phyloP scores from a whole-genome alignment of 2,113 vertebrate genomes.

The Tympanuchus pallidicinctus region DNA sequence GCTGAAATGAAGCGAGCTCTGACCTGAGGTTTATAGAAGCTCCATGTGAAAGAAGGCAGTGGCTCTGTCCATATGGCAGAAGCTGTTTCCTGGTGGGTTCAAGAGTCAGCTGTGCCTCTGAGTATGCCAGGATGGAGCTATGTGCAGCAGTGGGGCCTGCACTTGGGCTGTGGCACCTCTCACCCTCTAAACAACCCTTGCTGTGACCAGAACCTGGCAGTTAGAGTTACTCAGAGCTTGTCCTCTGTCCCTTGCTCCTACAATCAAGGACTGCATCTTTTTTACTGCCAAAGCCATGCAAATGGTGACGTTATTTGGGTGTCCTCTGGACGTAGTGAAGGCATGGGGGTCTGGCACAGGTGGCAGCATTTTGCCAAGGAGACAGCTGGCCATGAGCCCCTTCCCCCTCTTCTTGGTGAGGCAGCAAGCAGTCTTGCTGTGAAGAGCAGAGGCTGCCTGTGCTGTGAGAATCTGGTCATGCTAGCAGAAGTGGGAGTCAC shows the following conservation, averaged over 20 bases:
- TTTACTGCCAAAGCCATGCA: background rate
- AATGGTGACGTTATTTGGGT: background rate
- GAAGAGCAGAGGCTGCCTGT: background rate
- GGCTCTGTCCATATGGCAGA: background rate
- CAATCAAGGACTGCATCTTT: background rate
- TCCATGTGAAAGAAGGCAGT: background rate
- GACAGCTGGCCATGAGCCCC: background rate
- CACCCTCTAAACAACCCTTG: background rate
- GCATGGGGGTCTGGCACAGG: background rate
- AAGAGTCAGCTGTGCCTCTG: background rate
- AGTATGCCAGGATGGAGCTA: background rate
- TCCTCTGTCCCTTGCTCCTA: background rate
- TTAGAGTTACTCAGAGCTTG: background rate
- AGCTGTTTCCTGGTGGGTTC: background rate
- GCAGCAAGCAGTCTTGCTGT: background rate
- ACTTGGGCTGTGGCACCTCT: rapidly evolving
- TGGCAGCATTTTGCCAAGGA: background rate
- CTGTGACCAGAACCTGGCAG: background rate
- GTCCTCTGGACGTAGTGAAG: background rate
- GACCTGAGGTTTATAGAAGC: background rate
- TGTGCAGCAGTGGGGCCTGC: background rate
- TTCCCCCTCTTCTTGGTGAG: background rate
- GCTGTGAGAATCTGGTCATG: background rate
- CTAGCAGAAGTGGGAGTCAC: background rate
- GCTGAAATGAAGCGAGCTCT: background rate